Base-by-base conservation (phyloP, 1,140 invertebrate species). In the Halyomorpha halys region DNA sequence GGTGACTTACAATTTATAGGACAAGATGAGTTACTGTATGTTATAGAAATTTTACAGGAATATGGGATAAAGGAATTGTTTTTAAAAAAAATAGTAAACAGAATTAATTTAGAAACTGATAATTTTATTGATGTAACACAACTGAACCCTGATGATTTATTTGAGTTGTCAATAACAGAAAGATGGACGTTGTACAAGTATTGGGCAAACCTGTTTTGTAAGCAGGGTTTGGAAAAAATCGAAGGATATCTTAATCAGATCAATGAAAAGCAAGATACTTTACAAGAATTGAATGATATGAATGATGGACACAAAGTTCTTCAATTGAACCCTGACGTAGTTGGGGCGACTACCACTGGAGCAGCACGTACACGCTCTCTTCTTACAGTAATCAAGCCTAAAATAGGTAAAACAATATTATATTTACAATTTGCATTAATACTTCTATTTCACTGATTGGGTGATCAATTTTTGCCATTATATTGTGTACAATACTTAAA, bases 261-360 rank as follows among this genome's bases (percentile, higher is more conserved):
- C 30, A 25, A 23, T 56, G 53, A 56, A 13, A 39, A 39, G 34
- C 34, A 11, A 11, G 11, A 39, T 13, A 39, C 34, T 14, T 56
- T 23, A 23, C 34, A 47, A 23, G 23, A 59, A 16, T 59, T 64
- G n/a, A 49, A 63, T 45, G 67, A 68, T 30, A 51, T 51, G 19
- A 62, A 61, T 44, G 62, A 67, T 56, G 53, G 34, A 39, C 64
- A 25, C n/a, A 68, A 21, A 45, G 67, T 59, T 64, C 66, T 15
- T 23, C 56, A 19, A 49, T 65, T 27, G 62, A 70, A 14, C 18
- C 30, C 25, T 18, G 44, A 18, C 67, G 76, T 89, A 16, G 72
- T 91, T 39, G 89, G 86, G 11, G 84, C 90, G 79, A 91, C 89
- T 0, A 91, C 87, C 3, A 86, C 85, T 14, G 84, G 82, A 53